Conservation (phyloP, 2,797 vertebrate species). For the Phoxinus dragarum region DNA sequence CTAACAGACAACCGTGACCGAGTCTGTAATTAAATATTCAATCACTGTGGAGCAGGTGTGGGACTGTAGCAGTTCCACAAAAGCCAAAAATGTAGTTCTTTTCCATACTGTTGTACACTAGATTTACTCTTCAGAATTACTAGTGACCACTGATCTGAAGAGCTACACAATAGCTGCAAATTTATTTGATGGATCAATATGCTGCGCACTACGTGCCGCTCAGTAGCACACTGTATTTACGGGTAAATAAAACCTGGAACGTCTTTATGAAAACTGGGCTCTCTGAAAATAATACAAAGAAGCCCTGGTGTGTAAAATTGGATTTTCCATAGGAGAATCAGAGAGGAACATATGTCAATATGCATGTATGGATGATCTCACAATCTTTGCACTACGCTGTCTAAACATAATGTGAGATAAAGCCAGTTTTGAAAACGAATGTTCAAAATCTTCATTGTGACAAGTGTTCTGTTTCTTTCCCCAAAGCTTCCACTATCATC, state of each 20-base stretch:
- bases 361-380: slow-evolving; percentile 72
- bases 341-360: slow-evolving; percentile 79
- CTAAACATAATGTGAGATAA: slow-evolving; percentile 39
- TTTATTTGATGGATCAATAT: slow-evolving; percentile 71
- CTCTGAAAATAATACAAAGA: slow-evolving; percentile 80
- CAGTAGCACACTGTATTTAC: slow-evolving; percentile 79
- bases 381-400: slow-evolving; percentile 60
- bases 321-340: slow-evolving; percentile 78
- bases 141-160: slow-evolving; percentile 46
- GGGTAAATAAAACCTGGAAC: slow-evolving; percentile 80
- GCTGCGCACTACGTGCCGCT: slow-evolving; percentile 69
- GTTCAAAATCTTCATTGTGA: not conserved
- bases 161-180: slow-evolving; percentile 49
- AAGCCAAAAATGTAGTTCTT: slow-evolving; percentile 4
- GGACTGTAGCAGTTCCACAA: slow-evolving; percentile 24
- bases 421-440: slow-evolving; percentile 2
- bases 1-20: slow-evolving; percentile 39
- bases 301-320: slow-evolving; percentile 83
- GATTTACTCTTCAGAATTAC: slow-evolving; percentile 37
- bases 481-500: slow-evolving; percentile 19
- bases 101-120: slow-evolving; percentile 20
- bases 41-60: slow-evolving; percentile 35
- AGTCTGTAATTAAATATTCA: slow-evolving; percentile 47
- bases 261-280: slow-evolving; percentile 78
- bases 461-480: slow-evolving; percentile 15